A percentile compares a stretch with the other conserved stretches of the same genome.
Evolutionary conservation across 1,140 invertebrate genomes (phyloP).

Genomic region (Galleria mellonella): DNA sequence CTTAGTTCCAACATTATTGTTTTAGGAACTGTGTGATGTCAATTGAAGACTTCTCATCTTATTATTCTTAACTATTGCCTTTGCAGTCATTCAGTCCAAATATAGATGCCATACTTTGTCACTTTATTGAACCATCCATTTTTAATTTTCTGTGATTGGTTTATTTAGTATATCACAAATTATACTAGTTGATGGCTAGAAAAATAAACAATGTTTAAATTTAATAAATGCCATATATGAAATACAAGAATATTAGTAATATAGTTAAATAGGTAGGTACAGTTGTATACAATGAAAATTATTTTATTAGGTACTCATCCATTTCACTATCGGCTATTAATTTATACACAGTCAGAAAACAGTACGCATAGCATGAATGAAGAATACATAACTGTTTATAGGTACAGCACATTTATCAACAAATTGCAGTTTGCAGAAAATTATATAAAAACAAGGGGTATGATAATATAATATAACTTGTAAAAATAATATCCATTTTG

Average conservation of each 20-base stretch:
- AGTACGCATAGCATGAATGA: slow-evolving; percentile 39
- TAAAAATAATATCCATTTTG: too few species aligned
- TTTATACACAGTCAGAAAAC: slow-evolving; percentile 7
- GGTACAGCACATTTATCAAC: too few species aligned
- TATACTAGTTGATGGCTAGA: slow-evolving; percentile 1
- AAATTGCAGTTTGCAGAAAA: too few species aligned
- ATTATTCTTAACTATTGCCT: slow-evolving; percentile 18
- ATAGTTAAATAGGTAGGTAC: neutral
- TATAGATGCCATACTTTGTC: slow-evolving; percentile 17
- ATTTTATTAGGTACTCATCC: neutral
- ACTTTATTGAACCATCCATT: slow-evolving; percentile 65
- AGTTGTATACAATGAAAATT: neutral
- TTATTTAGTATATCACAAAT: neutral
- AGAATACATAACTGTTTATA: too few species aligned
- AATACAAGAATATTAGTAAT: neutral
- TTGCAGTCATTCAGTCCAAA: slow-evolving; percentile 23
- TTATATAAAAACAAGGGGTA: too few species aligned
- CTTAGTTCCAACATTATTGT: slow-evolving; percentile 52
- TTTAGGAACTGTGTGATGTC: slow-evolving; percentile 19
- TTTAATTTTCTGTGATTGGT: neutral
- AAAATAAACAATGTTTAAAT: slow-evolving; percentile 2
- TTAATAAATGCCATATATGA: slow-evolving; percentile 1
- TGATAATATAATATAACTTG: too few species aligned
- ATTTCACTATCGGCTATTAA: neutral
- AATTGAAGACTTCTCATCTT: slow-evolving; percentile 28